Evolutionary conservation across 2,797 vertebrate species (phyloP).

Genomic region (Chloroceryle inda): DNA sequence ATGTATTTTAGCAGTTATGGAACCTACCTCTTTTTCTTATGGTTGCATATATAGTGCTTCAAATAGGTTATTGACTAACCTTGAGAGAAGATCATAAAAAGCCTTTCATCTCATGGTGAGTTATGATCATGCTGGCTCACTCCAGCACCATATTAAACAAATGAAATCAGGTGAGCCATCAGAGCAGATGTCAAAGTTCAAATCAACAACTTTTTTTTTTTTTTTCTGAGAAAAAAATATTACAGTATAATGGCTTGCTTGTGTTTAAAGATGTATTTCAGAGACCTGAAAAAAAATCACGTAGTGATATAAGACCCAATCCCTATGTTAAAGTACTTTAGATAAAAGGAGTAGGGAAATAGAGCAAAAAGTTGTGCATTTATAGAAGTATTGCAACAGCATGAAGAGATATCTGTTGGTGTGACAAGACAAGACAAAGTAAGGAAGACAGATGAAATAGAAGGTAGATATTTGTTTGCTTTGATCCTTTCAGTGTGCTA

Average conservation of each 20-base stretch:
- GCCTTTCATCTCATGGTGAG: not conserved
- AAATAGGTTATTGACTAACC: slow-evolving; percentile 25
- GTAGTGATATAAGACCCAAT: not conserved
- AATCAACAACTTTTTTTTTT: not conserved
- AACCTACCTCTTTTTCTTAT: not conserved
- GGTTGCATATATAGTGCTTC: not conserved
- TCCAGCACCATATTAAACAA: not conserved
- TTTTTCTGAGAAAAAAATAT: not conserved
- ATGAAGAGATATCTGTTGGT: not conserved
- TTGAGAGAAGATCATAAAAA: slow-evolving; percentile 7
- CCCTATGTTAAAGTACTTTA: not conserved
- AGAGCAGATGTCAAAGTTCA: not conserved
- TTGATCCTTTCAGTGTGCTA: not conserved
- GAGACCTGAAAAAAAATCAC: not conserved
- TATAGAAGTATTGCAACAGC: not conserved
- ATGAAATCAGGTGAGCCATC: not conserved
- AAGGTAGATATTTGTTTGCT: not conserved
- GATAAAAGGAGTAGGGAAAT: not conserved
- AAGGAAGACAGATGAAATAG: not conserved
- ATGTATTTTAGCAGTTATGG: not conserved
- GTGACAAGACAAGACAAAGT: not conserved
- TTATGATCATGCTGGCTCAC: not conserved
- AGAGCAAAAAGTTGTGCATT: not conserved
- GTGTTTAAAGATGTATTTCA: not conserved
- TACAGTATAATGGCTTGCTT: not conserved